A percentile compares a stretch with the other conserved stretches of the same genome.
Conservation (phyloP, 1,140 invertebrate species). For the Archivesica marissinica region DNA sequence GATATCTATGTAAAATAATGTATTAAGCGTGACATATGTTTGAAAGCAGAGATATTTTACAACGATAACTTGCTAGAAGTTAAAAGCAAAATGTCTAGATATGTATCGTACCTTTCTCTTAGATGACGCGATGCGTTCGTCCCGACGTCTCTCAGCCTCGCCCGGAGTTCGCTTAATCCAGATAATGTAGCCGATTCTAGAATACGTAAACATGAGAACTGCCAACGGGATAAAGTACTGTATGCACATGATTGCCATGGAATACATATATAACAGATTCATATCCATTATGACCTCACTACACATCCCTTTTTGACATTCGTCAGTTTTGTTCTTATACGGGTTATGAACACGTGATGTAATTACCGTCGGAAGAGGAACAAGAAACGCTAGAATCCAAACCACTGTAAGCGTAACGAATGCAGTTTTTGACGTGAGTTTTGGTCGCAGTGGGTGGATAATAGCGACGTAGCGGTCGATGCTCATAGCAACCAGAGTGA, state of each 20-base stretch:
- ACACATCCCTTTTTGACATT: conserved; percentile 67
- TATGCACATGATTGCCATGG: conserved; percentile 90
- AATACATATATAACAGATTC: conserved; percentile 87
- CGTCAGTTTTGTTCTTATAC: conserved; percentile 44
- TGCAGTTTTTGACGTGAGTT: conserved; percentile 89
- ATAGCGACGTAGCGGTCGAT: conserved; percentile 98
- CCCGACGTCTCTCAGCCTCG: conserved; percentile 92
- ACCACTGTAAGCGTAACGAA: conserved; percentile 89
- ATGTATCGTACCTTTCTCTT: conserved; percentile 97
- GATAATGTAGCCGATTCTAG: conserved; percentile 92
- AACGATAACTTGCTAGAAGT: too few species aligned
- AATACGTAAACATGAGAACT: conserved; percentile 93
- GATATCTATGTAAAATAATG: too few species aligned
- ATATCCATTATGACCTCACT: conserved; percentile 67
- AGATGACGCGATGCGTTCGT: conserved; percentile 92
- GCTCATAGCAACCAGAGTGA: conserved; percentile 97
- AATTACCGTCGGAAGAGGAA: conserved; percentile 72
- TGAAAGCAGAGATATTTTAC: too few species aligned
- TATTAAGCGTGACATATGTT: too few species aligned
- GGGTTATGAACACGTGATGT: conserved; percentile 63
- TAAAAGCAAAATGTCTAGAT: too few species aligned
- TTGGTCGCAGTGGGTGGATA: conserved; percentile 92
- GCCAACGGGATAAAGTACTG: conserved; percentile 93
- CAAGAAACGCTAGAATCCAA: conserved; percentile 87
- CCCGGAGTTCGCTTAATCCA: conserved; percentile 95